Conservation (phyloP, 2,797 vertebrate genomes). For the Antrozous pallidus region DNA sequence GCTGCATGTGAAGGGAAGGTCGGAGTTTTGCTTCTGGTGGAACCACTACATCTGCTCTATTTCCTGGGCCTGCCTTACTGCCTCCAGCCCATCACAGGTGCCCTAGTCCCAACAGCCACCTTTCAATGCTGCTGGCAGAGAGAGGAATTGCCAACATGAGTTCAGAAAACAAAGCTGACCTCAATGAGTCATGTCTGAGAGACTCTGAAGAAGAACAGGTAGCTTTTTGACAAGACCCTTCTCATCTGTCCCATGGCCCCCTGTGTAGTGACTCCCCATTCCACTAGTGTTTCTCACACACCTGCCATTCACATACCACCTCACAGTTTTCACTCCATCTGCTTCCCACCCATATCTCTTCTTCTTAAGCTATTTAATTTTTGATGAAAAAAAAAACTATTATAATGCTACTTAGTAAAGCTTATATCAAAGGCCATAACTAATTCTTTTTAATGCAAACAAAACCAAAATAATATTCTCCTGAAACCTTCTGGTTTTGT, state of each 20-base stretch:
- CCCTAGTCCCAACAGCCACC: not conserved
- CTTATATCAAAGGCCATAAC: not conserved
- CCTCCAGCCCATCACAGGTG: not conserved
- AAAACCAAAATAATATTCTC: not conserved
- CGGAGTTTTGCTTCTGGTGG: not conserved
- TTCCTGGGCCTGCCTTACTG: not conserved
- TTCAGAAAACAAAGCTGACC: slow-evolving; percentile 13
- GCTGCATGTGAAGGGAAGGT: not conserved
- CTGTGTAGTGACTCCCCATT: too few species aligned
- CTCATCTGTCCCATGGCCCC: too few species aligned
- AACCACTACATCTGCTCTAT: not conserved
- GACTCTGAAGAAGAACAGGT: not conserved
- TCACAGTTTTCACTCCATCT: not conserved
- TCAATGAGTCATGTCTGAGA: not conserved
- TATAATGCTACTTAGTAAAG: not conserved
- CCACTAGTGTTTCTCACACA: not conserved
- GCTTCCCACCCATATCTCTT: not conserved
- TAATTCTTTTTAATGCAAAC: not conserved
- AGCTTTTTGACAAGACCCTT: not conserved
- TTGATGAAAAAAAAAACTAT: slow-evolving; percentile 21
- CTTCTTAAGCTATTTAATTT: not conserved
- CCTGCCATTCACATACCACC: not conserved
- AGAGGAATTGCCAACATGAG: not conserved
- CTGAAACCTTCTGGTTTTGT: not conserved
- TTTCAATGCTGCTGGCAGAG: not conserved